A percentile compares a stretch with the other conserved stretches of the same genome.
Conservation (phyloP, 2,888 invertebrate genomes). For the Campoplex capitator region DNA sequence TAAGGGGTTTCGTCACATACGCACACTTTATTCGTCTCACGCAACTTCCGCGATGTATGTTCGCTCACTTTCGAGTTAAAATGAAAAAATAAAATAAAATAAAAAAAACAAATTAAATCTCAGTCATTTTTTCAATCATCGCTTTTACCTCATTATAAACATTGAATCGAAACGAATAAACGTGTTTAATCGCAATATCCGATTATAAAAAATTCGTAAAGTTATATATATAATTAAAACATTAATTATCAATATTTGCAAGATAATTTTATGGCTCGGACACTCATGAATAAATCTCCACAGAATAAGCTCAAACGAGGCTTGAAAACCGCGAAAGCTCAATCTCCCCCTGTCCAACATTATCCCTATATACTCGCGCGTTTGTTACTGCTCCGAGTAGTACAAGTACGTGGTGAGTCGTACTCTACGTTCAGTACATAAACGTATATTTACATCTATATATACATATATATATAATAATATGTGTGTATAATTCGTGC, state of each 20-base stretch:
- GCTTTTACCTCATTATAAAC: neutral
- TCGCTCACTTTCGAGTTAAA: too few relatives aligned
- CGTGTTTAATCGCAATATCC: neutral
- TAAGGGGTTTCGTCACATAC: constrained; percentile 23
- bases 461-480: too few relatives aligned
- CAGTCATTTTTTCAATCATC: neutral
- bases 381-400: constrained; percentile 40
- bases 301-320: constrained; percentile 30
- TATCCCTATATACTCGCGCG: constrained; percentile 12
- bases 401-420: constrained; percentile 49
- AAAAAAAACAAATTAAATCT: neutral
- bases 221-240: neutral
- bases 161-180: neutral
- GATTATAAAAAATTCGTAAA: neutral
- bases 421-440: constrained; percentile 26
- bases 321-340: constrained; percentile 41
- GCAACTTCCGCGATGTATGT: neutral
- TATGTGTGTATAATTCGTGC: constrained; percentile 4
- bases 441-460: neutral
- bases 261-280: neutral
- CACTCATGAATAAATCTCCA: constrained; percentile 25
- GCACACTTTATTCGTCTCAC: neutral
- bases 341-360: constrained; percentile 12
- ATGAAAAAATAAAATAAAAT: neutral
- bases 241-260: neutral